A percentile compares a stretch with the other conserved stretches of the same genome.
Conservation (phyloP, 1,140 invertebrate species). For the Archivesica marissinica region DNA sequence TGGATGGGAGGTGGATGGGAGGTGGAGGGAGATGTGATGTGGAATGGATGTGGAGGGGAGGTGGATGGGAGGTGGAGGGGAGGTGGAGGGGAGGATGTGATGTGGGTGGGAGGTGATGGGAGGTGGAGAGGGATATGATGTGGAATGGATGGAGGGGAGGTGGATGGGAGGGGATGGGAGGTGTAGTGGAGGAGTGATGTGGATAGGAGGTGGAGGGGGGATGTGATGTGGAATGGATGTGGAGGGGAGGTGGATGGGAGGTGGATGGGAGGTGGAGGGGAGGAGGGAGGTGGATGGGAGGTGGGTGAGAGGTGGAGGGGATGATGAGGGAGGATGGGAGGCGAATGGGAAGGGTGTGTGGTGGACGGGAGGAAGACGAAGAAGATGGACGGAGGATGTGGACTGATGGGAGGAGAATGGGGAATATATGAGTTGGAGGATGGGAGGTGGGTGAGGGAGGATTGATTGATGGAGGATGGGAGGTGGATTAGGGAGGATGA, state of each 20-base stretch:
- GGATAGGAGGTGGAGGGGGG: constrained; percentile 68
- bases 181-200: constrained; percentile 70
- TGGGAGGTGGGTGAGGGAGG: not conserved
- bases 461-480: not conserved
- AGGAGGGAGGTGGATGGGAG: too few species aligned
- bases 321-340: constrained; percentile 86
- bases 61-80: too few species aligned
- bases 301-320: too few species aligned
- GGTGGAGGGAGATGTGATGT: too few species aligned
- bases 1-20: too few species aligned
- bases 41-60: constrained; percentile 85
- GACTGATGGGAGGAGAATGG: constrained; percentile 68
- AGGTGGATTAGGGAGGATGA: not conserved
- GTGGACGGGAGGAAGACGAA: too few species aligned
- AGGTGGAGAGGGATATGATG: constrained; percentile 87
- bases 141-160: constrained; percentile 94
- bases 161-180: constrained; percentile 91
- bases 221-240: constrained; percentile 67
- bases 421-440: not conserved
- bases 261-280: too few species aligned
- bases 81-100: too few species aligned
- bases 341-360: too few species aligned
- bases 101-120: too few species aligned
- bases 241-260: too few species aligned
- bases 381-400: too few species aligned